Evolutionary conservation across 1,140 invertebrate genomes (phyloP).

Genomic region (Pseudobourletiella spinata): DNA sequence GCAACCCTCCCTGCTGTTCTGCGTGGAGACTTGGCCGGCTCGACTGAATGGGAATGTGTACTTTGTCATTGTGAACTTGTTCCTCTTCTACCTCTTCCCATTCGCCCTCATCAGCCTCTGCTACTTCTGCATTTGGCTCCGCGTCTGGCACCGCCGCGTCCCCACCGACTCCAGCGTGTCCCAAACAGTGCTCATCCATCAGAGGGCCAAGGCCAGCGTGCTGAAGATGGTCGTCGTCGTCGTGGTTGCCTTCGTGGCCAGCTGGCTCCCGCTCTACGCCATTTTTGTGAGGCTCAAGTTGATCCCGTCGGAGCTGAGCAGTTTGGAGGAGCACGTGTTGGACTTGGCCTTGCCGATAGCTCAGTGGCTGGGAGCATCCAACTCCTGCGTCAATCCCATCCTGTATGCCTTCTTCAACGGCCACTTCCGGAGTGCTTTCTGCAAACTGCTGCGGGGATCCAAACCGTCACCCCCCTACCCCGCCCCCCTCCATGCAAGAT

Average conservation of each 20-base stretch:
- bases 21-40: slow-evolving; percentile 45
- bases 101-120: slow-evolving; percentile 47
- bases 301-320: slow-evolving; percentile 28
- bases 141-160: slow-evolving; percentile 40
- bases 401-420: slow-evolving; percentile 59
- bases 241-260: slow-evolving; percentile 52
- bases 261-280: slow-evolving; percentile 57
- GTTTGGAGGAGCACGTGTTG: slow-evolving; percentile 40
- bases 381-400: slow-evolving; percentile 46
- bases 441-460: slow-evolving; percentile 6
- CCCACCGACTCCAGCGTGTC: slow-evolving; percentile 31
- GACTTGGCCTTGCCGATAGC: slow-evolving; percentile 48
- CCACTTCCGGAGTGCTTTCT: slow-evolving; percentile 56
- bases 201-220: slow-evolving; percentile 43
- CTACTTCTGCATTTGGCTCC: slow-evolving; percentile 48
- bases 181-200: slow-evolving; percentile 26
- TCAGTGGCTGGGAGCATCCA: slow-evolving; percentile 55
- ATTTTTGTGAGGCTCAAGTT: slow-evolving; percentile 46
- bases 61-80: slow-evolving; percentile 50
- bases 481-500: too few relatives aligned
- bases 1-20: slow-evolving; percentile 40
- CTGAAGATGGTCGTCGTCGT: slow-evolving; percentile 58
- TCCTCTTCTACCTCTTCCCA: slow-evolving; percentile 51
- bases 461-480: too few relatives aligned
- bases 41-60: slow-evolving; percentile 39